phyloP scores from a whole-genome alignment of 2,888 invertebrate species.

The Dendrolimus pini region DNA sequence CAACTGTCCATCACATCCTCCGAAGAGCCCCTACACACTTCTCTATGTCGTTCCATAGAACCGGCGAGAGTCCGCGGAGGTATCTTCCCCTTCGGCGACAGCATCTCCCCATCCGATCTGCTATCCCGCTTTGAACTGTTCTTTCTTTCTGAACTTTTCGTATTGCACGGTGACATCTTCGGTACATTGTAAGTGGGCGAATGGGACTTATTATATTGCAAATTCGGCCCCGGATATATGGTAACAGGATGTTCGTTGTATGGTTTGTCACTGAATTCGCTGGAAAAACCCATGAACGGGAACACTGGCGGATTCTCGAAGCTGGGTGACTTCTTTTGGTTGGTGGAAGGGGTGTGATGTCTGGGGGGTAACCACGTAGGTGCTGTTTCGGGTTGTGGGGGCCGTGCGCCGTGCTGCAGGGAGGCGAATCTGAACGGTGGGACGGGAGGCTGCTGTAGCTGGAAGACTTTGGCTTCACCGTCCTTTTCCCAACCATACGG shows the following conservation, averaged over 20 bases:
- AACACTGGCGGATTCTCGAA: slow-evolving; percentile 61
- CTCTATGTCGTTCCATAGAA: slow-evolving; percentile 86
- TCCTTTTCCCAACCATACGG: slow-evolving; percentile 85
- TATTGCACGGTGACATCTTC: slow-evolving; percentile 60
- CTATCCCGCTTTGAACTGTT: slow-evolving; percentile 49
- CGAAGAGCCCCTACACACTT: slow-evolving; percentile 82
- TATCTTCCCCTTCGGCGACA: slow-evolving; percentile 71
- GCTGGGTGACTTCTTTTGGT: slow-evolving; percentile 57
- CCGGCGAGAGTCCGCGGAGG: slow-evolving; percentile 83
- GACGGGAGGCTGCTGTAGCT: slow-evolving; percentile 75
- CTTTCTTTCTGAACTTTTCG: slow-evolving; percentile 51
- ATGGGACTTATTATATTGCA: slow-evolving; percentile 49
- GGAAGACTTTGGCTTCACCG: slow-evolving; percentile 48
- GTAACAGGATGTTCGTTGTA: slow-evolving; percentile 81
- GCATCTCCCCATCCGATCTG: slow-evolving; percentile 60
- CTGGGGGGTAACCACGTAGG: slow-evolving; percentile 66
- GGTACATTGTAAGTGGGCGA: slow-evolving; percentile 61
- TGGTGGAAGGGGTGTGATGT: slow-evolving; percentile 30
- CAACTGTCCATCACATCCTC: slow-evolving; percentile 59
- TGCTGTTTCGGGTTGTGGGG: slow-evolving; percentile 42
- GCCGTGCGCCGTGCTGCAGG: slow-evolving; percentile 78
- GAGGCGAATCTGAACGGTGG: slow-evolving; percentile 81
- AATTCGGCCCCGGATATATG: slow-evolving; percentile 78
- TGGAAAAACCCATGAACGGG: slow-evolving; percentile 70
- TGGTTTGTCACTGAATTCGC: slow-evolving; percentile 68